Base-by-base conservation (phyloP, 2,888 invertebrate species). In the Pyrgus malvae region DNA sequence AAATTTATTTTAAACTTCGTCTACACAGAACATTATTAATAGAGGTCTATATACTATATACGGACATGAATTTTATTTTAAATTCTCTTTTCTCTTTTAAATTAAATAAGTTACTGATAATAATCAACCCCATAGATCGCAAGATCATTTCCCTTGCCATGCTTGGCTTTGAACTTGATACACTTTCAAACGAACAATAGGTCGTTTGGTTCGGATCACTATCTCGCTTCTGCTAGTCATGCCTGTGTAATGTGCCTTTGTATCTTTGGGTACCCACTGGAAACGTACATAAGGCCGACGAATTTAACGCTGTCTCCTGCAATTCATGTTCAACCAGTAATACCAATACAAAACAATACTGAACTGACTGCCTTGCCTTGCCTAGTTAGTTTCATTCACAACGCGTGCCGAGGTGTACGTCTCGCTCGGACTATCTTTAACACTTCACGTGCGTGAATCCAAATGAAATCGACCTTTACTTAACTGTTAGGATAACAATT, bases 391-490 rank as follows among this genome's bases (percentile, higher is more conserved):
- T 42, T 51, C 44, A 35, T 29, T 51, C 44, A 12, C 37, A 59
- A 59, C 57, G 66, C 59, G 61, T 55, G 56, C 45, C 59, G 44
- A 59, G 57, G 35, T 44, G 56, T 63, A 71, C 74, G 76, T 70
- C 50, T 56, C 29, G 42, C 48, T 14, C 14, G 29, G 25, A 29
- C 29, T 29, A 21, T 27, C 46, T 8, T n/a, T 62, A 62, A 64
- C 48, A 64, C 45, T 61, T 59, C 57, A 51, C 61, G 63, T 57
- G 63, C 58, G 49, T 56, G 51, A 31, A 48, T 61, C 56, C 59
- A 51, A 60, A 62, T 61, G 48, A 62, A 59, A 62, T 60, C 57
- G 44, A 60, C 60, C 55, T 57, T 56, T 31, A 4, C 37, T 17
- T 44, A 56, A 53, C 38, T 45, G 38, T 50, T 44, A 23, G 31